Percentiles rank a stretch among this genome's conserved stretches.
phyloP scores from a whole-genome alignment of 2,113 vertebrate genomes.

The Chaenogobius annularis region DNA sequence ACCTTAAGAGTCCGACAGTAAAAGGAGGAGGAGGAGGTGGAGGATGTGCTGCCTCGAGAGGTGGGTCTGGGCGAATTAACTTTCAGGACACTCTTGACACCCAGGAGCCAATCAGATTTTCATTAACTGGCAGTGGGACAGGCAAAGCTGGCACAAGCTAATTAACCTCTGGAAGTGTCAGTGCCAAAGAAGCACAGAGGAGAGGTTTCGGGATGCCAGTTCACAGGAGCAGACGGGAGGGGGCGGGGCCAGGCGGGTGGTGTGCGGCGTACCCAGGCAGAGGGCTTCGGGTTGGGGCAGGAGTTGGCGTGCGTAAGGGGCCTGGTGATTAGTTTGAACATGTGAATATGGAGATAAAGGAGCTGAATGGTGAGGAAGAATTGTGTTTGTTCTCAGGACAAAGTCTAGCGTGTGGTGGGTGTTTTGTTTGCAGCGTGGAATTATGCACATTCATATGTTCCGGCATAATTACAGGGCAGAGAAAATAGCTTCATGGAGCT shows the following conservation, averaged over 20 bases:
- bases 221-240: slow-evolving; percentile 39
- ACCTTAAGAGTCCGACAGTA: slow-evolving; percentile 16
- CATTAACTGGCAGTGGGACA: slow-evolving; percentile 80
- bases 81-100: slow-evolving; percentile 81
- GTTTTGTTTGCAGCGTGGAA: not conserved
- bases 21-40: slow-evolving; percentile 12
- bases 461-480: not conserved
- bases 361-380: slow-evolving; percentile 23
- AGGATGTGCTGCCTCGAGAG: slow-evolving; percentile 52
- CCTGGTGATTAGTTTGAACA: slow-evolving; percentile 23
- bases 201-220: slow-evolving; percentile 63
- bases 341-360: slow-evolving; percentile 22
- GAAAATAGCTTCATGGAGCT: not conserved
- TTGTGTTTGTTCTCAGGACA: slow-evolving; percentile 2
- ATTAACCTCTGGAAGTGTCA: slow-evolving; percentile 78
- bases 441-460: slow-evolving; percentile 10
- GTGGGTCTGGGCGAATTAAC: slow-evolving; percentile 75
- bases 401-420: slow-evolving; percentile 8
- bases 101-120: slow-evolving; percentile 82
- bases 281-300: slow-evolving; percentile 58
- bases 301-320: slow-evolving; percentile 35
- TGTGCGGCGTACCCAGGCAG: slow-evolving; percentile 45
- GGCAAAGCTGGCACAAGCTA: slow-evolving; percentile 78
- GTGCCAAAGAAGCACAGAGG: slow-evolving; percentile 63
- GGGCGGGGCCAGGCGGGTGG: slow-evolving; percentile 4